Percentiles rank a stretch among this genome's conserved stretches.
Conservation (phyloP, 2,888 invertebrate genomes). For the Drosophila parthenogenetica region DNA sequence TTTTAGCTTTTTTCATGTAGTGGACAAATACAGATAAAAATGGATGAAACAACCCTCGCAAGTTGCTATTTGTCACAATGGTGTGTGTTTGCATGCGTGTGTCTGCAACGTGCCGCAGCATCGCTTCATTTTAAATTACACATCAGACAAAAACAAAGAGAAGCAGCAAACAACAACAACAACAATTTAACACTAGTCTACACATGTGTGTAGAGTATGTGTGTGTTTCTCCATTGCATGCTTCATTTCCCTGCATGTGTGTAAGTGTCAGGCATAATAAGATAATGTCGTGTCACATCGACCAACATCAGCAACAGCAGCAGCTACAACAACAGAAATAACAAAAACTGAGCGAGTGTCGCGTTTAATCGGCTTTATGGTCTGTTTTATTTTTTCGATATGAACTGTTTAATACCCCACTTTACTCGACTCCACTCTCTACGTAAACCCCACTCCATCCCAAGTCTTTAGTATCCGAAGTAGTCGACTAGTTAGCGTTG, state of each 20-base stretch:
- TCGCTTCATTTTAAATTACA: conserved; percentile 76
- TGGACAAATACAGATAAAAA: background rate
- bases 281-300: conserved; percentile 75
- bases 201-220: conserved; percentile 67
- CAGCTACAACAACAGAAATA: conserved; percentile 19
- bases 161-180: conserved; percentile 23
- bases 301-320: conserved; percentile 28
- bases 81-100: conserved; percentile 27
- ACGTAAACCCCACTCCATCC: conserved; percentile 17
- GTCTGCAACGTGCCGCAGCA: conserved; percentile 71
- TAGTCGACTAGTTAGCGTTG: conserved; percentile 4
- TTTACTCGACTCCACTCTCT: conserved; percentile 27
- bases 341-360: conserved; percentile 69
- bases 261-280: conserved; percentile 73
- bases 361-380: conserved; percentile 80
- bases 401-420: conserved; percentile 68
- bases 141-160: conserved; percentile 49
- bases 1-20: background rate
- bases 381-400: conserved; percentile 77
- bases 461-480: conserved; percentile 37
- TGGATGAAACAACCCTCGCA: conserved; percentile 50
- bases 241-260: conserved; percentile 16
- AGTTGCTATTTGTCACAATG: conserved; percentile 35
- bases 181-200: conserved; percentile 65
- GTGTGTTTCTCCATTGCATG: conserved; percentile 42